Conservation (phyloP, 2,888 invertebrate species). For the Blomia tropicalis region DNA sequence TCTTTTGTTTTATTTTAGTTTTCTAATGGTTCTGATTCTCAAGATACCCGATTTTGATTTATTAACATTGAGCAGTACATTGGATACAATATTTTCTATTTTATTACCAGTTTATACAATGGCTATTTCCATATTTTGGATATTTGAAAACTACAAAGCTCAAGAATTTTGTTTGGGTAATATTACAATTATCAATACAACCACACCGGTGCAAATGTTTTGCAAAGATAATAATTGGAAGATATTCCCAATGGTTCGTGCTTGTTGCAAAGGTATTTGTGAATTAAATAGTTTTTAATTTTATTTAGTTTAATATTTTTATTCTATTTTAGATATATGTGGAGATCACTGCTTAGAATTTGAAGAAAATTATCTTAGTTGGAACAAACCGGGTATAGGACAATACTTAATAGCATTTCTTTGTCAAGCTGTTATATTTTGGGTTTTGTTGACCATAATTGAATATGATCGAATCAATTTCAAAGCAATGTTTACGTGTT, state of each 20-base stretch:
- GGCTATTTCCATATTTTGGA: constrained; percentile 38
- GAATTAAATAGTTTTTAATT: not conserved
- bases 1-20: no score
- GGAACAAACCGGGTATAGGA: constrained; percentile 53
- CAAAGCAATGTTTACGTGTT: not conserved
- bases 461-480: constrained; percentile 26
- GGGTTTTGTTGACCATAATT: constrained; percentile 24
- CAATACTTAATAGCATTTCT: constrained; percentile 49
- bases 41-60: constrained; percentile 46
- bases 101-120: constrained; percentile 52
- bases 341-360: constrained; percentile 34
- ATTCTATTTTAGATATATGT: constrained; percentile 31
- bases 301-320: not conserved
- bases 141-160: constrained; percentile 37
- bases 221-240: not conserved
- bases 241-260: constrained; percentile 19
- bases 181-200: not conserved
- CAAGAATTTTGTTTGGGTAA: constrained; percentile 33
- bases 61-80: constrained; percentile 42
- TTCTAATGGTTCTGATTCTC: constrained; percentile 51
- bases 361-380: constrained; percentile 45
- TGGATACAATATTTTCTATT: constrained; percentile 52
- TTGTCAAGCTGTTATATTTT: constrained; percentile 29
- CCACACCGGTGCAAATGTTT: constrained; percentile 15
- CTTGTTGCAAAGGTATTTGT: constrained; percentile 28